phyloP scores from a whole-genome alignment of 1,140 invertebrate genomes.

The Centruroides vittatus region DNA sequence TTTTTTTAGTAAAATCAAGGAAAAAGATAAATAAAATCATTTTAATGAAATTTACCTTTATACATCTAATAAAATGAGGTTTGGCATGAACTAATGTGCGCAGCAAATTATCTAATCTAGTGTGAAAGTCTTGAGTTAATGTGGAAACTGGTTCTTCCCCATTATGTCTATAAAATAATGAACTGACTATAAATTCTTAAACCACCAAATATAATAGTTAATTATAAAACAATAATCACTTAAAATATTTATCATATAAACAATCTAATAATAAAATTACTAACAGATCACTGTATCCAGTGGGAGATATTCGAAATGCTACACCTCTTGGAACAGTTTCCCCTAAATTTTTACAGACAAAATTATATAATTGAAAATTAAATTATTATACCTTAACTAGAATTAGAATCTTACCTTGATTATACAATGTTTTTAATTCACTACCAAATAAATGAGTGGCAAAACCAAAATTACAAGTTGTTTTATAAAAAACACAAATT shows the following conservation, averaged over 20 bases:
- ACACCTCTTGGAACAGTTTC: constrained; percentile 67
- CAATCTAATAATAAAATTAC: constrained; percentile 18
- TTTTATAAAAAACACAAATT: constrained; percentile 81
- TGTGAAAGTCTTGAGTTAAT: constrained; percentile 88
- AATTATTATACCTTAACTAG: no score
- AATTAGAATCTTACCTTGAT: constrained; percentile 29
- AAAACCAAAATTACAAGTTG: constrained; percentile 86
- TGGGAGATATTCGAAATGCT: constrained; percentile 79
- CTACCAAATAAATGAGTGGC: constrained; percentile 85
- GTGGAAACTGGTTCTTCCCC: constrained; percentile 78
- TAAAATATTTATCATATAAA: no score
- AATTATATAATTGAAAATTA: no score
- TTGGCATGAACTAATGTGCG: constrained; percentile 79
- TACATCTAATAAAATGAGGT: constrained; percentile 84
- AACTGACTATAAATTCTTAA: background rate
- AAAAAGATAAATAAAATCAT: no score
- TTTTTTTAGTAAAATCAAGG: no score
- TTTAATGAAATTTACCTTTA: constrained; percentile 36
- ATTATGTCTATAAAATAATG: constrained; percentile 42
- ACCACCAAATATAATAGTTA: background rate
- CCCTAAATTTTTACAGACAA: background rate
- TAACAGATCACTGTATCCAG: constrained; percentile 66
- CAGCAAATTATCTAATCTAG: constrained; percentile 75
- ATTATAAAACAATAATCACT: no score
- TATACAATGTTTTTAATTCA: constrained; percentile 73